Conservation (phyloP, 2,888 invertebrate species). For the Norana najaformis region DNA sequence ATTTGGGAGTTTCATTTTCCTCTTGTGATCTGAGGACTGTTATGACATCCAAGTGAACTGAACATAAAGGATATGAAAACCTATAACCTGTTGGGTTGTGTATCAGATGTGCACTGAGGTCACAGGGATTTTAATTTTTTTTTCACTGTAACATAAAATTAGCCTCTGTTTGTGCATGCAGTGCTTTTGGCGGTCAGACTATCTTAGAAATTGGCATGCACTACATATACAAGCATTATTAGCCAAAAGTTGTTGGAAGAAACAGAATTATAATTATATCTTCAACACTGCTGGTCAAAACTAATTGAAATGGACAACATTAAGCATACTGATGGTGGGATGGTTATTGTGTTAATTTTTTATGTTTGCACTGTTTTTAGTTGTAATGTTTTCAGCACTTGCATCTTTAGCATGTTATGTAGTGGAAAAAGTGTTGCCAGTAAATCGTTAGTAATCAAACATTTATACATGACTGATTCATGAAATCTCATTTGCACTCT, state of each 20-base stretch:
- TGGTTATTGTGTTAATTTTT: not conserved
- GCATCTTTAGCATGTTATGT: not conserved
- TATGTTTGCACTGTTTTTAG: not conserved
- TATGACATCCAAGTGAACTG: too few relatives aligned
- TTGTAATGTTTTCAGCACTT: not conserved
- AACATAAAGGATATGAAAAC: too few relatives aligned
- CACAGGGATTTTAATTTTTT: too few relatives aligned
- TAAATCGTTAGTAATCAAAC: not conserved
- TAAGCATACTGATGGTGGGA: not conserved
- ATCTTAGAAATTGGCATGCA: too few relatives aligned
- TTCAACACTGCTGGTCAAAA: not conserved
- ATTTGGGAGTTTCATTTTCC: too few relatives aligned
- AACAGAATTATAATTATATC: not conserved
- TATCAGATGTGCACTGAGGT: too few relatives aligned
- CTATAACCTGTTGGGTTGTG: too few relatives aligned
- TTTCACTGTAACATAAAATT: too few relatives aligned
- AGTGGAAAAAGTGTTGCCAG: not conserved
- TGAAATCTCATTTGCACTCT: too few relatives aligned
- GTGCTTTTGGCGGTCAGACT: too few relatives aligned
- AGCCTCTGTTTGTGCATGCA: too few relatives aligned
- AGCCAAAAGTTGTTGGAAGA: not conserved
- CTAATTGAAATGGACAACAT: not conserved
- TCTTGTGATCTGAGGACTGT: too few relatives aligned
- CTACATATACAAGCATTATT: not conserved
- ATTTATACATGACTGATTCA: not conserved